Evolutionary conservation across 2,888 invertebrate species (phyloP).

Genomic region (Melanchra persicariae): DNA sequence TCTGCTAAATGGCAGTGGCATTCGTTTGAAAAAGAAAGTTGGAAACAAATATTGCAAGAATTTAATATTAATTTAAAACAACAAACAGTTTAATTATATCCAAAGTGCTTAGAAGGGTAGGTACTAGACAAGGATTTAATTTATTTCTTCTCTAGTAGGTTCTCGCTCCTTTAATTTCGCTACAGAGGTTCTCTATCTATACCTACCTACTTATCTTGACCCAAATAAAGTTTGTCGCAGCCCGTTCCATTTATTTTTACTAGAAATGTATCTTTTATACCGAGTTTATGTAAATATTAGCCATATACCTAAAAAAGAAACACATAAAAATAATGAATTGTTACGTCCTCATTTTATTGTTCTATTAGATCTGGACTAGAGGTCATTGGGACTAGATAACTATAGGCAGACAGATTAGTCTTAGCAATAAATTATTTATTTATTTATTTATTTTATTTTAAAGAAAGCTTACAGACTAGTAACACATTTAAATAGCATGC

Average conservation of each 20-base stretch:
- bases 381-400: conserved; percentile 25
- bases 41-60: neutral
- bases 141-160: conserved; percentile 1
- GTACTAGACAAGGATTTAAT: conserved; percentile 20
- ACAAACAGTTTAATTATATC: conserved; percentile 31
- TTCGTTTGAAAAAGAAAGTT: neutral
- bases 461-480: too few species aligned
- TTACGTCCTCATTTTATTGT: conserved; percentile 37
- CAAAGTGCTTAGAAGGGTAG: conserved; percentile 2
- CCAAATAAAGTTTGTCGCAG: conserved; percentile 41
- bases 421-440: conserved; percentile 14
- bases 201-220: conserved; percentile 10
- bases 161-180: conserved; percentile 9
- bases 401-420: conserved; percentile 7
- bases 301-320: conserved; percentile 38
- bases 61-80: conserved; percentile 24
- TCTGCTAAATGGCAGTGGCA: too few species aligned
- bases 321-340: conserved; percentile 42
- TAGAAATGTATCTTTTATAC: conserved; percentile 22
- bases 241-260: conserved; percentile 32
- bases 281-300: conserved; percentile 58
- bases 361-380: conserved; percentile 23
- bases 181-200: neutral
- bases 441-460: too few species aligned
- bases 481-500: too few species aligned